Evolutionary conservation across 2,113 vertebrate species (phyloP), one percentile per base, ranked within the genome.

Genomic region (Sebastes schlegelii): DNA sequence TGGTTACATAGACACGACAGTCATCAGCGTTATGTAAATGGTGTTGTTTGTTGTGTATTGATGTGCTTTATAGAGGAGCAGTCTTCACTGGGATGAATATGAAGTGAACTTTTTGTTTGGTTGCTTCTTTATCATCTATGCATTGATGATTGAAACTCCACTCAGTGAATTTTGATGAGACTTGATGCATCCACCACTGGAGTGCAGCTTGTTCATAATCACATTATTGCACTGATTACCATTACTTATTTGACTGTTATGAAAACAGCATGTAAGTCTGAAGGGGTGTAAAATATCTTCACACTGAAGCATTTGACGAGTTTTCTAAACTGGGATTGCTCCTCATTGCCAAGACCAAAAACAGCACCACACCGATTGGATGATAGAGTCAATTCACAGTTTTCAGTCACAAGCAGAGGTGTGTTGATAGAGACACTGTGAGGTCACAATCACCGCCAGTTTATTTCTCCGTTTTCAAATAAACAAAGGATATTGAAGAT

Each of bases 341-440:
- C 3, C 26, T 51, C 2, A 4, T 58, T 65, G n/a, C 48, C 46
- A 74, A 54, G 17, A 68, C 40, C 55, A 54, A 64, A 79, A 54
- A 66, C 34, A 48, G 45, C 12, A 52, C 12, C 49, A 51, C 21
- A 21, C 4, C 1, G 2, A 66, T 48, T 5, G 42, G 4, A 23
- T 55, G 52, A n/a, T 26, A 23, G 21, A n/a, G 34, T 11, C 13
- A 46, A 9, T 61, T 74, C 62, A 46, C 62, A 77, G 45, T 66
- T 71, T 84, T 61, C 65, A 65, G 58, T 60, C 66, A 66, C 61
- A 61, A 61, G n/a, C 55, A 42, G 78, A 17, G 14, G 63, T 62
- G 19, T 54, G 34, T 75, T 49, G 42, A 48, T 42, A 54, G 57
- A 48, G 48, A 52, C 54, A 42, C 11, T 54, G 1, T 10, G 9